Evolutionary conservation across 2,888 invertebrate genomes (phyloP).

Genomic region (Troilus luridus): DNA sequence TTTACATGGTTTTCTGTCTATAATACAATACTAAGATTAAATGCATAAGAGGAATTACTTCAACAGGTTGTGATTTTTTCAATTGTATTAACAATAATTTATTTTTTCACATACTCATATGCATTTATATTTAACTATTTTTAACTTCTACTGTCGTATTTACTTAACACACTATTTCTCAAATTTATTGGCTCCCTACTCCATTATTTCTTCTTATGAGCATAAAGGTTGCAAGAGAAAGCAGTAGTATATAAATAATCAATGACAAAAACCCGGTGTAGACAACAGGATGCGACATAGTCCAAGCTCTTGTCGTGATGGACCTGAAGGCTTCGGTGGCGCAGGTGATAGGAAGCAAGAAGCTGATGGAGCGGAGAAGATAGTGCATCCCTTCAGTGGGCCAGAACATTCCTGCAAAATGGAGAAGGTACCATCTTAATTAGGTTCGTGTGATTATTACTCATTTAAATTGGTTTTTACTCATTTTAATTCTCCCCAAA

Average conservation of each 20-base stretch:
- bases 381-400: neutral
- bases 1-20: no score
- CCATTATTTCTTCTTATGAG: neutral
- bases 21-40: no score
- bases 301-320: neutral
- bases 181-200: neutral
- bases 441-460: no score
- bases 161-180: neutral
- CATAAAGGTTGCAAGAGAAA: neutral
- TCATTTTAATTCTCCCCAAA: no score
- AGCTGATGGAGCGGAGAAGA: neutral
- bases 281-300: neutral
- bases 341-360: neutral
- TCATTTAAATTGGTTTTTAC: no score
- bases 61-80: no score
- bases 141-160: no score
- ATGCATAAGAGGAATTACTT: no score
- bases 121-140: no score
- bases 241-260: neutral
- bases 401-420: neutral
- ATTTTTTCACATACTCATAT: no score
- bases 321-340: neutral
- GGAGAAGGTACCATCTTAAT: no score
- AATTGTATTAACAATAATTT: no score
- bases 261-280: neutral